These are phyloP conservation scores for Gopherus evgoodei DNA, from an alignment of 2,113 vertebrate species.

Conservation along the genomic window DNA sequence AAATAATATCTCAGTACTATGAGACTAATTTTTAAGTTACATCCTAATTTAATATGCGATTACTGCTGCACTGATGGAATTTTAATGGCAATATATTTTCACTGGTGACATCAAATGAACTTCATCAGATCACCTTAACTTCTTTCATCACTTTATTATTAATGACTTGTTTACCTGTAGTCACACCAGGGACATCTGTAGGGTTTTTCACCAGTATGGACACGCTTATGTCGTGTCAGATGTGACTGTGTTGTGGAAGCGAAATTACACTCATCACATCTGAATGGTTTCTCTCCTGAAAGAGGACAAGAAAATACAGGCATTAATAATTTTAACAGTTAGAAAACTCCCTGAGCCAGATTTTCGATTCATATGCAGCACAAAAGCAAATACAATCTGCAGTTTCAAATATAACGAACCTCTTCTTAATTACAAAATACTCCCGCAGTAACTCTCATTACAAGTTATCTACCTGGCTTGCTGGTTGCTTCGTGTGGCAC, in stretches of 20 bases:
- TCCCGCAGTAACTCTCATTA: background rate
- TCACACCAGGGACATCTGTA: constrained; percentile 99
- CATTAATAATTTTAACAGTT: constrained; percentile 5
- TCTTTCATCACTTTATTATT: constrained; percentile 67
- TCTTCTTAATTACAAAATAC: background rate
- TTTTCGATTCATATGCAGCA: background rate
- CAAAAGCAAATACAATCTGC: background rate
- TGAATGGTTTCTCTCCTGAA: constrained; percentile 97
- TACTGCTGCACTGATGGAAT: constrained; percentile 85
- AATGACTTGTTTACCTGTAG: constrained; percentile 92
- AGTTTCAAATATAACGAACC: background rate
- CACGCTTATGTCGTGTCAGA: constrained; percentile 96
- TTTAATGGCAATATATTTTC: constrained; percentile 82
- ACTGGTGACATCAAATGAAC: constrained; percentile 74
- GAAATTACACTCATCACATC: constrained; percentile 96
- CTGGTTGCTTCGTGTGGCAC: background rate
- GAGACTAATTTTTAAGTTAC: constrained; percentile 84
- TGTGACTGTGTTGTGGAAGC: constrained; percentile 98
- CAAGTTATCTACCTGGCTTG: background rate
- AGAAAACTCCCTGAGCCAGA: background rate
- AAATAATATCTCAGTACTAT: constrained; percentile 73
- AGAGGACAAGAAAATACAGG: constrained; percentile 30
- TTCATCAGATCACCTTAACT: constrained; percentile 82
- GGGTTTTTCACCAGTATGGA: constrained; percentile 98
- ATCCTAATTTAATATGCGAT: constrained; percentile 87